These are phyloP conservation scores for Schlechtendalia chinensis DNA, from an alignment of 1,140 invertebrate species.

Conservation along the genomic window DNA sequence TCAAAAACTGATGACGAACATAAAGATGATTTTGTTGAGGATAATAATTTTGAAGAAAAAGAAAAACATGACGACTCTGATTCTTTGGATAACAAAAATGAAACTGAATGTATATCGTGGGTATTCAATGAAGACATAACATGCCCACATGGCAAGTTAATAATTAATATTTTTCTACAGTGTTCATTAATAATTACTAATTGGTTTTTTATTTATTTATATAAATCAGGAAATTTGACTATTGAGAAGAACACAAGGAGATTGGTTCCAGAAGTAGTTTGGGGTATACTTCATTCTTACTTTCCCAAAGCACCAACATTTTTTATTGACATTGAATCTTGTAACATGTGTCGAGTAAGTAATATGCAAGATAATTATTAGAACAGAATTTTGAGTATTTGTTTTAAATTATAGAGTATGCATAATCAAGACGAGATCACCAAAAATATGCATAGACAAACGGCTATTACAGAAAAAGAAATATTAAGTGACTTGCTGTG, in stretches of 20 bases:
- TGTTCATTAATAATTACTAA: neutral
- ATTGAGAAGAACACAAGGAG: conserved; percentile 51
- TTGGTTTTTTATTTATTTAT: neutral
- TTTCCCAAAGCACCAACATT: conserved; percentile 53
- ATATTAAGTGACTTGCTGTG: conserved; percentile 45
- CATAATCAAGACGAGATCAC: conserved; percentile 51
- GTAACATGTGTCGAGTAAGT: conserved; percentile 52
- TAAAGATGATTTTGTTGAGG: conserved; percentile 35
- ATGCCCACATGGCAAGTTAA: conserved; percentile 52
- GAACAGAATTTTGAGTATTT: neutral
- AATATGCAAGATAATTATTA: neutral
- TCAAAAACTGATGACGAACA: conserved; percentile 24
- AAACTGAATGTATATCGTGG: conserved; percentile 32
- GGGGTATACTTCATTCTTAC: conserved; percentile 52
- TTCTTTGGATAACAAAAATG: conserved; percentile 47
- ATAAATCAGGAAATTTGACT: conserved; percentile 51
- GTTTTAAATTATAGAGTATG: conserved; percentile 50
- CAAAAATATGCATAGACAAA: conserved; percentile 48
- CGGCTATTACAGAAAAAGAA: conserved; percentile 52
- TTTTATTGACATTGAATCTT: conserved; percentile 50
- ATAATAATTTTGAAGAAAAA: conserved; percentile 32
- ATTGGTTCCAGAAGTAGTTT: conserved; percentile 52
- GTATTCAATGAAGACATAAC: conserved; percentile 53
- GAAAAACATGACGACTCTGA: conserved; percentile 33
- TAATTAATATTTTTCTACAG: neutral